phyloP scores from a whole-genome alignment of 2,113 vertebrate genomes.

The Holacanthus passer region DNA sequence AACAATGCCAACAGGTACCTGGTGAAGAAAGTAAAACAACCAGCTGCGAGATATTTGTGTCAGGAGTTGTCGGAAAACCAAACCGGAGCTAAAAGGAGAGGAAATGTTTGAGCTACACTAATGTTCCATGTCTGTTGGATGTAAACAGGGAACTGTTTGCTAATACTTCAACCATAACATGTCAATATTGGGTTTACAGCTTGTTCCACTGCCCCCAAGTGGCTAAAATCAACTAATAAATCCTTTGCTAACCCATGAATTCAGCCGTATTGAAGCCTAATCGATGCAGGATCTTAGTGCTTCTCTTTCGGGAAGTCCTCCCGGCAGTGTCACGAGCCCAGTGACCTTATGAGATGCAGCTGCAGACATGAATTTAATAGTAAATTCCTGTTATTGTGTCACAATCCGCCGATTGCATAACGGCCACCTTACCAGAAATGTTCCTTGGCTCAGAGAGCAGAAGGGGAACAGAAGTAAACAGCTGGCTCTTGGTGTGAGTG shows the following conservation, averaged over 20 bases:
- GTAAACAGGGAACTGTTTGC: background rate
- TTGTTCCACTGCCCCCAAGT: background rate
- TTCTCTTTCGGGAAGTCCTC: slow-evolving; percentile 43
- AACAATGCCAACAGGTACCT: background rate
- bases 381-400: slow-evolving; percentile 62
- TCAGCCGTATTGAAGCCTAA: background rate
- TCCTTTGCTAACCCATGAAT: background rate
- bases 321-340: slow-evolving; percentile 3
- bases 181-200: background rate
- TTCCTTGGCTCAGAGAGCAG: slow-evolving; percentile 61
- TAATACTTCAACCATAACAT: background rate
- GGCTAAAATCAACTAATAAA: background rate
- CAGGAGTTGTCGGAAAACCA: background rate
- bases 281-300: background rate
- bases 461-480: slow-evolving; percentile 68
- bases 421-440: slow-evolving; percentile 62
- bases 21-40: background rate
- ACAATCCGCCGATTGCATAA: slow-evolving; percentile 60
- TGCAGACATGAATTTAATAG: slow-evolving; percentile 22
- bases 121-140: background rate
- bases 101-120: background rate
- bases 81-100: background rate
- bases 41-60: background rate
- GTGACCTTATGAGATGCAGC: slow-evolving; percentile 1
- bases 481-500: slow-evolving; percentile 35